Base-by-base conservation (phyloP, 2,113 vertebrate species). In the Chaetodon trifascialis region DNA sequence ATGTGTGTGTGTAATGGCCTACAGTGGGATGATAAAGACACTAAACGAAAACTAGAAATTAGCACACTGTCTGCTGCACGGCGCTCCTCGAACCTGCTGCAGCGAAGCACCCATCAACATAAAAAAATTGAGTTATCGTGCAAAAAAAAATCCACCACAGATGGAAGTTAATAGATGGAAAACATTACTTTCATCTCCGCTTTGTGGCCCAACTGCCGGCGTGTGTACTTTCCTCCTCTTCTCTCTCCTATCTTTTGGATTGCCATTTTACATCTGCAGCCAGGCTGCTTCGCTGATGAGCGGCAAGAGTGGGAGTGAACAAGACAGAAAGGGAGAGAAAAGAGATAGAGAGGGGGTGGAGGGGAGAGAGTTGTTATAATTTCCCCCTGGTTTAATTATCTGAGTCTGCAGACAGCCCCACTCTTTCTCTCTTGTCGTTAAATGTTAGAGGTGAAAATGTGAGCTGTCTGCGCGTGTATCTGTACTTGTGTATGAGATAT, bases 331-430 rank as follows among this genome's bases (percentile, higher is more conserved):
- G 56, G 44, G 17, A 60, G 25, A 49, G 59, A 25, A 66, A 11
- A 38, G 1, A 64, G 71, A 69, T 63, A 49, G 3, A 40, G 11
- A 15, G 46, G 5, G 34, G 19, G 25, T 44, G 56, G 34, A 3
- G 6, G 38, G 68, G 62, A n/a, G 66, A 59, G 74, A n/a, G 60
- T 14, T 64, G 78, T 68, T 85, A 73, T 88, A 84, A 86, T 93
- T 86, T 95, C 91, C 92, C 92, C 80, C 68, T 87, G 92, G 93
- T 90, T 94, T 95, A 94, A 94, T 94, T 94, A 95, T 89, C 77
- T 64, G 58, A 73, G 78, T 82, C 83, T 79, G 69, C 55, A 82
- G 82, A 86, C 64, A 65, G 65, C 77, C 67, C 66, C 17, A 15
- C 66, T 83, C 67, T 68, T 51, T 62, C 63, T 75, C 76, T 82